Base-by-base conservation (phyloP, 2,113 vertebrate species). In the Colistium nudipinnis region DNA sequence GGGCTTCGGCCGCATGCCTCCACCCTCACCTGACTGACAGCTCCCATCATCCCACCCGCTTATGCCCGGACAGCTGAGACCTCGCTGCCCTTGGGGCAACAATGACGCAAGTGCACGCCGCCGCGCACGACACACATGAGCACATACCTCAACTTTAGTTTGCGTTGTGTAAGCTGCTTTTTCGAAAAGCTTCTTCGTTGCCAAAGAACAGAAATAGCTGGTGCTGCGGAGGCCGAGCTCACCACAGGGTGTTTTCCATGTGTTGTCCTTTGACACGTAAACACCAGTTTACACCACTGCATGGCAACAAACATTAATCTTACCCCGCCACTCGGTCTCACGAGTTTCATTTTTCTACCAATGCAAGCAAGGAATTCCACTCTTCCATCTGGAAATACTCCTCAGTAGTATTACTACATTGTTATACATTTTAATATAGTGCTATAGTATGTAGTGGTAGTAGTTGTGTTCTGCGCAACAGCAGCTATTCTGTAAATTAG, bases 161-260 rank as follows among this genome's bases (percentile, higher is more conserved):
- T 41, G 13, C 62, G 56, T 83, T 74, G 73, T 60, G 76, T 74
- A 66, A 76, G 80, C 55, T 44, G 36, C 43, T 81, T 80, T 65
- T 54, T n/a, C n/a, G n/a, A 60, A 70, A 83, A 74, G 43, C 27
- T 31, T 28, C 17, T 2, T 17, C 35, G 51, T 76, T 82, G 39
- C 62, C 20, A 76, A 65, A 72, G 52, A 55, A 65, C 43, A 75
- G 41, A 63, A 81, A 76, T 74, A 66, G 51, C 43, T 45, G 45
- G 25, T 28, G 47, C 51, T 67, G 72, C 31, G 1, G 68, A 61
- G 60, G 48, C 72, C 41, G 60, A 74, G 61, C 52, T 62, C 38
- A 76, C 60, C 75, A 67, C 78, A 51, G 65, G 55, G 45, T 76
- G 57, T 84, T 84, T 84, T 83, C 72, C 63, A 60, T 69, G 55